These are phyloP conservation scores for Xyrichtys novacula DNA, from an alignment of 2,797 vertebrate genomes.

Conservation along the genomic window DNA sequence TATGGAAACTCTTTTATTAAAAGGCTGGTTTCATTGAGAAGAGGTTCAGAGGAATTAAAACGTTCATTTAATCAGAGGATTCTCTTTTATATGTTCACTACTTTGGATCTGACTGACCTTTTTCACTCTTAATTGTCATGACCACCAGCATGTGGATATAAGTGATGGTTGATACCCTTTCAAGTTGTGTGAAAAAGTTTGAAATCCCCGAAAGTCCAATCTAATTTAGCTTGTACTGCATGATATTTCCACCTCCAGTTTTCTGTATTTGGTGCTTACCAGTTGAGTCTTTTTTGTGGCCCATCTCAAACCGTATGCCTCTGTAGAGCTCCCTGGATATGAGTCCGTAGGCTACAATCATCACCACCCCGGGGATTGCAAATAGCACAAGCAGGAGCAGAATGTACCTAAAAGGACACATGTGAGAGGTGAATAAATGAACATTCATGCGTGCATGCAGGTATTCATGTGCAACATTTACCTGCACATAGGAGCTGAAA, in stretches of 20 bases:
- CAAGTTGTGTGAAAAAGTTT: too few relatives aligned
- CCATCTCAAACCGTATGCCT: constrained; percentile 93
- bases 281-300: constrained; percentile 82
- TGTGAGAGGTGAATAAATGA: neutral
- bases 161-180: too few relatives aligned
- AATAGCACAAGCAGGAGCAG: constrained; percentile 92
- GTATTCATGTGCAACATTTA: neutral
- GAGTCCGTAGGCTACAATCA: constrained; percentile 93
- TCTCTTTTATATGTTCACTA: too few relatives aligned
- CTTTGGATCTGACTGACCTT: too few relatives aligned
- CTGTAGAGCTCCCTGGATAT: constrained; percentile 96
- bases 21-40: too few relatives aligned
- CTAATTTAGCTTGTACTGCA: too few relatives aligned
- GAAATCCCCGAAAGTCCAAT: too few relatives aligned
- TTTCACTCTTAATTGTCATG: too few relatives aligned
- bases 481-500: neutral
- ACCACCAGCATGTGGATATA: too few relatives aligned
- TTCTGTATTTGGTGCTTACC: constrained; percentile 72
- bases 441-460: neutral
- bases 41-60: too few relatives aligned
- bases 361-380: constrained; percentile 94
- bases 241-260: neutral
- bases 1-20: neutral
- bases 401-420: constrained; percentile 86
- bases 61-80: too few relatives aligned